Evolutionary conservation across 2,888 invertebrate genomes (phyloP), one percentile per base, ranked within the genome.

Genomic region (Dichetophora obliterata): DNA sequence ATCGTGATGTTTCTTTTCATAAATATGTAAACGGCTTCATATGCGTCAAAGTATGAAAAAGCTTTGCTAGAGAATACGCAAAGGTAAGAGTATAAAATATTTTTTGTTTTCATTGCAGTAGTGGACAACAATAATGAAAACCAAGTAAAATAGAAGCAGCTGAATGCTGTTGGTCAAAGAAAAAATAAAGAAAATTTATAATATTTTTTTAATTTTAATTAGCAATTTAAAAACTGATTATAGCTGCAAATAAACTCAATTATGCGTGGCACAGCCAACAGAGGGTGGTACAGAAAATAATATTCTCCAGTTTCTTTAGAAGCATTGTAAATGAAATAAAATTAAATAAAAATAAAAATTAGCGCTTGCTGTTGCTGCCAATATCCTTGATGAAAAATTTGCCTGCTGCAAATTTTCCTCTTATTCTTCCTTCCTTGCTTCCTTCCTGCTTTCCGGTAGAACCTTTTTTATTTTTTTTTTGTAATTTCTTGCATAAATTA

Each of bases 221-320:
- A 75, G 75, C 59, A 75, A 68, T 68, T 68, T 59, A 68, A 66
- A 74, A 31, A n/a, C 61, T 27, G 61, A 61, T 43, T 59, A 59
- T 43, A 71, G 59, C 22, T 71, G 37, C 59, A 37, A 59, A 43
- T 37, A 37, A 61, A 61, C 48, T 24, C 48, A 72, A 61, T 61
- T 72, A 48, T 34, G 31, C 19, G n/a, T n/a, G 31, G 16, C 3
- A 34, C 9, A 34, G 11, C 37, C 43, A 19, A 31, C 34, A 31
- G 34, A 9, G 34, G 37, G 63, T 5, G 31, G 31, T 16, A n/a
- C 14, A 11, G 14, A 19, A 3, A 19, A 34, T n/a, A n/a, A n/a
- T n/a, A 34, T 6, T 3, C 2, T n/a, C 34, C 37, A 27, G 8
- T 69, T 69, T 50, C 31, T 52, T 16, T 48, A 11, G 66, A 31